Evolutionary conservation across 2,113 vertebrate species (phyloP).

Genomic region (Choloepus hoffmanni): DNA sequence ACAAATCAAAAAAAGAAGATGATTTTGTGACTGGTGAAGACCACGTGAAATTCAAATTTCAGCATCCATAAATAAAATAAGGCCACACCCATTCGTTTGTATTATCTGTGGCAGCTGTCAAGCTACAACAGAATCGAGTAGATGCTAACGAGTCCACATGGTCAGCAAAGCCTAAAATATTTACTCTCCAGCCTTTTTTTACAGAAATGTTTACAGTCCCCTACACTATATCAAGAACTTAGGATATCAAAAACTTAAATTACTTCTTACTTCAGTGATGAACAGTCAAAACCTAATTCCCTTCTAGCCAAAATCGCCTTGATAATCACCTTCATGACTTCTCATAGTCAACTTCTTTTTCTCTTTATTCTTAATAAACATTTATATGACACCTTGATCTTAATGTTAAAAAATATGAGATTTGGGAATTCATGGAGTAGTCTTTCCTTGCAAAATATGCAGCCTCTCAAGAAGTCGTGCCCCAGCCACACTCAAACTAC

Average conservation of each 20-base stretch:
- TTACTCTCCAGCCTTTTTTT: background rate
- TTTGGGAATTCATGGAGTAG: background rate
- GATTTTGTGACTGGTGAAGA: background rate
- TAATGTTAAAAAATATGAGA: conserved; percentile 3
- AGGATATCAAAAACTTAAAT: background rate
- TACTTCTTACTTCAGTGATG: background rate
- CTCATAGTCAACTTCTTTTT: background rate
- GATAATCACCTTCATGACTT: background rate
- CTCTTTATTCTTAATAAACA: conserved; percentile 17
- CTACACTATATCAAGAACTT: background rate
- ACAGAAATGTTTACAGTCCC: background rate
- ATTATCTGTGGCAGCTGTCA: background rate
- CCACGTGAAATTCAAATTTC: conserved; percentile 6
- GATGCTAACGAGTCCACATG: background rate
- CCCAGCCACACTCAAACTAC: background rate
- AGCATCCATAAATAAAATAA: conserved; percentile 2
- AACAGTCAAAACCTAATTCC: background rate
- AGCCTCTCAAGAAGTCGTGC: background rate
- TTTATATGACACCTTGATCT: background rate
- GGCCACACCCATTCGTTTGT: background rate
- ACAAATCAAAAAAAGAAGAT: background rate
- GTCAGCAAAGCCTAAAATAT: background rate
- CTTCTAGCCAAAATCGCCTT: background rate
- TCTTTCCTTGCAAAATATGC: background rate
- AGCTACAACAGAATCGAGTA: background rate